Base-by-base conservation (phyloP, 1,140 invertebrate genomes). In the Temnothorax curvispinosus region DNA sequence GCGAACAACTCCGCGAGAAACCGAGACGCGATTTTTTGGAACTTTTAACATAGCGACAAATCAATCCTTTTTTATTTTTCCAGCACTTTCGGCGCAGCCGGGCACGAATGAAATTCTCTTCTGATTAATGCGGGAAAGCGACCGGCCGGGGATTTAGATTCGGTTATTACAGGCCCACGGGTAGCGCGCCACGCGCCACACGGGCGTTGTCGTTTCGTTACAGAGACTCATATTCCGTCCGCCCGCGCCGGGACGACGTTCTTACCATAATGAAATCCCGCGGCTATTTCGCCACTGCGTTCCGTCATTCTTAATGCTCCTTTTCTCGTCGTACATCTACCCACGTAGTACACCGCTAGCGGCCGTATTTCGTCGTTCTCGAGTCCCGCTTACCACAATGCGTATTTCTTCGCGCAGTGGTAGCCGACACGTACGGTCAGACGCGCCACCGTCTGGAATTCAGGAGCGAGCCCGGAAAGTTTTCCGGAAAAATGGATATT, bases 221-320 rank as follows among this genome's bases (percentile, higher is more conserved):
- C 80, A 5, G 54, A 50, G 58, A 84, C 69, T 84, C 54, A 74
- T 75, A 84, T 84, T 60, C 69, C 54, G 21, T 18, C 38, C 18
- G n/a, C 21, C 11, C 8, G 4, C 7, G 2, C 38, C 18, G 41
- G 27, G 38, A 72, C 50, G 44, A n/a, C 80, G 69, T 75, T 84
- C 80, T 84, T 84, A 84, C 18, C 41, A 32, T 75, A 84, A 84
- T 84, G 80, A 84, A 84, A 84, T 84, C 80, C 80, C 80, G 8
- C 69, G 69, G 27, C 44, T 74, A 60, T 84, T 84, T 13, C 18
- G 56, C 69, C 32, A 41, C 44, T 18, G 80, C 52, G 15, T 84
- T 47, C 32, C 44, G 80, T 75, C 80, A 75, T 38, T 75, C 69
- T 75, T 84, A 84, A 84, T 84, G 80, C n/a, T 74, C 54, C 80